Percentiles rank a stretch among this genome's conserved stretches.
Conservation (phyloP, 2,113 vertebrate genomes). For the Malurus alboscapulatus region DNA sequence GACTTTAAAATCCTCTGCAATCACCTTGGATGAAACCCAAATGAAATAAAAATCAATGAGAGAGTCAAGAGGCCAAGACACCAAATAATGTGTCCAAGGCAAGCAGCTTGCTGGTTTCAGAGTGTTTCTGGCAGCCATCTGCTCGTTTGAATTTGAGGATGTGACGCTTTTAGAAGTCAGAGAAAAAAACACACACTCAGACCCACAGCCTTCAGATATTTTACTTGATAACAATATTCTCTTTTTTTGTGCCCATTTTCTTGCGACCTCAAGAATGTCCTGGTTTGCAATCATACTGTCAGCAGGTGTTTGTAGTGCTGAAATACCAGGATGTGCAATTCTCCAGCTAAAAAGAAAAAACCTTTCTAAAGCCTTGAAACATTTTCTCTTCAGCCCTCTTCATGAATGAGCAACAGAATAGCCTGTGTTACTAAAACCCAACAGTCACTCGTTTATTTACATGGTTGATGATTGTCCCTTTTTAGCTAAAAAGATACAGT, state of each 20-base stretch:
- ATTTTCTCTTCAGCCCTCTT: neutral
- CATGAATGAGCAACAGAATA: neutral
- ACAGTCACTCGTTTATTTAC: neutral
- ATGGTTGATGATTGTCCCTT: neutral
- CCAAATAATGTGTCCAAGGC: neutral
- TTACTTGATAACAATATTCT: slow-evolving; percentile 9
- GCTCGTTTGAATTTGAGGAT: slow-evolving; percentile 16
- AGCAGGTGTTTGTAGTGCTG: neutral
- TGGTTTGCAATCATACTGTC: neutral
- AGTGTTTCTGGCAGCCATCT: slow-evolving; percentile 16
- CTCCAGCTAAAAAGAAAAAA: neutral
- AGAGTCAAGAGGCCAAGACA: neutral
- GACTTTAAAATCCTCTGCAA: slow-evolving; percentile 16
- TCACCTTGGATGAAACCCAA: neutral
- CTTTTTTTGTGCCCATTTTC: neutral
- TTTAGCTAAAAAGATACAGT: neutral
- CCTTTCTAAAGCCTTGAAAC: neutral
- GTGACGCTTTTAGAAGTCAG: slow-evolving; percentile 8
- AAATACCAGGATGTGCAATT: neutral
- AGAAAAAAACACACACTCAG: neutral
- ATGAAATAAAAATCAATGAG: slow-evolving; percentile 16
- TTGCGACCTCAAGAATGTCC: neutral
- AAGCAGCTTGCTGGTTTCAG: slow-evolving; percentile 19
- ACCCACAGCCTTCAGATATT: neutral
- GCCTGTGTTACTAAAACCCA: neutral